A percentile compares a stretch with the other conserved stretches of the same genome.
Evolutionary conservation across 2,113 vertebrate genomes (phyloP).

Genomic region (Felis catus): F.catus_Fca126_mat1.0 CM031414.1:58366001-58366500

Average conservation of each 20-base stretch:
- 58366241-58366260: background rate
- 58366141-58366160: background rate
- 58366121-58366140: background rate
- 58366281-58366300: fast-evolving
- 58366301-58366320: background rate
- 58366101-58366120: background rate
- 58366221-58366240: background rate
- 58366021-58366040: background rate
- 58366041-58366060: too few species aligned
- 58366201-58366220: background rate
- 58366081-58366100: background rate
- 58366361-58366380: background rate
- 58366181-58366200: background rate
- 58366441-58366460: background rate
- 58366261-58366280: fast-evolving
- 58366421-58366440: background rate
- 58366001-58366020: background rate
- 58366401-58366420: background rate
- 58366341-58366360: background rate
- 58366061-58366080: background rate
- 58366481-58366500: background rate
- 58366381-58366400: background rate
- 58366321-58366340: background rate
- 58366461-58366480: background rate
- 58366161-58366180: background rate